Base-by-base conservation (phyloP, 2,797 vertebrate species). In the Sebastes melanostomus region DNA sequence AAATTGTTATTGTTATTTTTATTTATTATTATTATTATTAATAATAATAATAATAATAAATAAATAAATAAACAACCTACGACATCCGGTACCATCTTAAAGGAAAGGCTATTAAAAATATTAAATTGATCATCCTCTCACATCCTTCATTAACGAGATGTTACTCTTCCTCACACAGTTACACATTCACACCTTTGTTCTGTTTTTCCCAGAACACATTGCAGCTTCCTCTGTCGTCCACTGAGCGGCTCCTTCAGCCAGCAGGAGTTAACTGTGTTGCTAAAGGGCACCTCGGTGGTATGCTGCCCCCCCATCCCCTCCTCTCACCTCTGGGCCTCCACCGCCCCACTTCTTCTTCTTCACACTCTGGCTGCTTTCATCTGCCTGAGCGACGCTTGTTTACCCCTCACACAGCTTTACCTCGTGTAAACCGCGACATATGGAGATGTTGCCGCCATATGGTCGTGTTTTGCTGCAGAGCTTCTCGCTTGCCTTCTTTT, bases 361-460 rank as follows among this genome's bases (percentile, higher is more conserved):
- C 36, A 68, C 83, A 32, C 83, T 42, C 68, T 18, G 1, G 5
- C 72, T 72, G 72, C 83, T 83, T 88, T 82, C 78, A 74, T 90
- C 80, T 24, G 77, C 34, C 71, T 3, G 78, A 72, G 78, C 13
- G 65, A 16, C 8, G 71, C 83, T 84, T 92, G 88, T 91, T 92
- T 89, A 88, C 90, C 84, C 78, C 77, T 80, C 66, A 2, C 59
- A 5, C 27, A 10, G 22, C 29, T 71, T 86, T 22, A 80, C 68
- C 87, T 74, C 66, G 4, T 67, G 67, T 88, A 72, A 84, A 85
- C 85, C 18, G 34, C 25, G 30, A 66, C 91, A 93, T 87, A 87
- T 88, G 92, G 92, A 76, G 76, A 72, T 58, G 71, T 66, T 22
- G 74, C 25, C 3, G 62, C 87, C 93, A 94, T 92, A 89, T 93